Evolutionary conservation across 2,113 vertebrate genomes (phyloP), one percentile per base, ranked within the genome.

Genomic region (Uria lomvia): DNA sequence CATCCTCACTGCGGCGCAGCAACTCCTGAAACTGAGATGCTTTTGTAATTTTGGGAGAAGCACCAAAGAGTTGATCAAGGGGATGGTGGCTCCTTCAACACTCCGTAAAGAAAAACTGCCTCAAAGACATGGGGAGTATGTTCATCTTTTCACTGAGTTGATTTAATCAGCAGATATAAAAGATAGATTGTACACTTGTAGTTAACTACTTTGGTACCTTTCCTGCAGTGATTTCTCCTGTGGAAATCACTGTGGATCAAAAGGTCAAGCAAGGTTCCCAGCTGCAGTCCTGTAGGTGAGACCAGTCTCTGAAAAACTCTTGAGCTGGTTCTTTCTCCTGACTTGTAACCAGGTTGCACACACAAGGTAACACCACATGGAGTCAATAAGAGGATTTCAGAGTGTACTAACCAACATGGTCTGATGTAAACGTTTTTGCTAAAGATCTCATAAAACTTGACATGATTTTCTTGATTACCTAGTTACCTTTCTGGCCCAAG

Each of bases 391-490:
- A 95, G 75, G 49, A 88, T 94, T 96, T 95, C 49, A 80, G 72
- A 77, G 85, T 71, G 47, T 74, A 43, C 91, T 90, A 88, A 97
- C 83, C 62, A 94, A 80, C 52, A 15, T 93, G 86, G 75, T 93
- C 91, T 38, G 34, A 78, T 95, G 94, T 86, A 94, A 96, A 55
- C 80, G 34, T 84, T 96, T 93, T 97, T 96, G 38, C 55, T 94
- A 81, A 96, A 88, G 79, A 36, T 78, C 29, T 71, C 90, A 86
- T 96, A 89, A 94, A 98, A 92, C 53, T 72, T 95, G 67, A 82
- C 45, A 22, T 73, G 10, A 36, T 88, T 86, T 86, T 91, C 40
- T 68, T 92, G 2, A 2, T 86, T 88, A 45, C 8, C 22, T 72
- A 30, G 20, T 90, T 93, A n/a, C 22, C 23, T 88, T 94, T 67